Percentiles rank a stretch among this genome's conserved stretches.
phyloP scores from a whole-genome alignment of 2,113 vertebrate genomes.

The Athene noctua region DNA sequence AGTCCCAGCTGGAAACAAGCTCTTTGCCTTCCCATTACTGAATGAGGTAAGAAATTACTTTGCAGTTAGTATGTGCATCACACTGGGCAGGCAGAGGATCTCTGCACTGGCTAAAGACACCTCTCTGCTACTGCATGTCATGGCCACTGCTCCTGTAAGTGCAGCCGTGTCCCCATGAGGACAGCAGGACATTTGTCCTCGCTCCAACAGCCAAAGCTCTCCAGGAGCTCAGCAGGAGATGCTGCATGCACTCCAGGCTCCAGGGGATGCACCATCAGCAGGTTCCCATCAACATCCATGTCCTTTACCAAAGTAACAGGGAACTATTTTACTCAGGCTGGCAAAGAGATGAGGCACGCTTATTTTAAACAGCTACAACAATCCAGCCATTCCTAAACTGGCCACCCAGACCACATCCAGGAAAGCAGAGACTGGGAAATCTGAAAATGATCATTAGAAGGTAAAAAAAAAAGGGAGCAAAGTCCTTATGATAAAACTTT shows the following conservation, averaged over 20 bases:
- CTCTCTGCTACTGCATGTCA: not conserved
- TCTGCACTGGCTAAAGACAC: not conserved
- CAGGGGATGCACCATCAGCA: not conserved
- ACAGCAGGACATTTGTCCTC: not conserved
- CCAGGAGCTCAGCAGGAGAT: not conserved
- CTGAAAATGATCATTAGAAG: not conserved
- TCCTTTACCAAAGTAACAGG: not conserved
- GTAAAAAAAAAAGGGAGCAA: accelerated
- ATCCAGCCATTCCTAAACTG: not conserved
- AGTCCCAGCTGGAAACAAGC: not conserved
- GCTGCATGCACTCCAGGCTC: not conserved
- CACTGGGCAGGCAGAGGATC: not conserved
- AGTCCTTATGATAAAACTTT: not conserved
- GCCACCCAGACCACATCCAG: not conserved
- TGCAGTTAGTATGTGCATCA: accelerated
- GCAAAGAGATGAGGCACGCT: not conserved
- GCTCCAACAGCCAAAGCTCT: not conserved
- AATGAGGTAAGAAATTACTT: not conserved
- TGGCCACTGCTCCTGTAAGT: not conserved
- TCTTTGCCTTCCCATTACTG: not conserved
- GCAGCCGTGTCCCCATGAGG: not conserved
- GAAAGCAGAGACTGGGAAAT: not conserved
- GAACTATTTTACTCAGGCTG: not conserved
- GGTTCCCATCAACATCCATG: not conserved
- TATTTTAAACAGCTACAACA: not conserved